Conservation (phyloP, 2,797 vertebrate species). For the Hoplostethus atlanticus region DNA sequence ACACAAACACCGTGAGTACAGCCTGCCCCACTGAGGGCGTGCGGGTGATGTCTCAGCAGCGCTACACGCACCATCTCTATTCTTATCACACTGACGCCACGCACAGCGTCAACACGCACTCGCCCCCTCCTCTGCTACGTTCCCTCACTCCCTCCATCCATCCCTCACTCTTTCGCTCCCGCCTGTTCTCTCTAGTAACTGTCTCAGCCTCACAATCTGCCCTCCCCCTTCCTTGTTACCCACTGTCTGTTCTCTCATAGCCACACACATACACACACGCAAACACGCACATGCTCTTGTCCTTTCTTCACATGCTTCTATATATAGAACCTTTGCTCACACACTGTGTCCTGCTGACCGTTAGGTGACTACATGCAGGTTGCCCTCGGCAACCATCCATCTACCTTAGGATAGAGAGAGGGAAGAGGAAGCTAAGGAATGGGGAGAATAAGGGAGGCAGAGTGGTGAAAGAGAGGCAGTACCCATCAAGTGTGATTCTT, state of each 20-base stretch:
- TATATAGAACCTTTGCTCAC: constrained; percentile 81
- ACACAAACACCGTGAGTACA: constrained; percentile 56
- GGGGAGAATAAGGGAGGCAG: constrained; percentile 12
- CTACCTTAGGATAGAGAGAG: constrained; percentile 71
- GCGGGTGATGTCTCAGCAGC: constrained; percentile 86
- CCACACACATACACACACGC: constrained; percentile 22
- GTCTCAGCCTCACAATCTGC: constrained; percentile 79
- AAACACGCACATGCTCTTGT: constrained; percentile 53
- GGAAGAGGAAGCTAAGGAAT: constrained; percentile 16
- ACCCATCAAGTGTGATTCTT: constrained; percentile 6
- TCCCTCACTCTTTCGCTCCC: constrained; percentile 58
- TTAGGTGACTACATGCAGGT: constrained; percentile 84
- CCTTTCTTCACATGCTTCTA: constrained; percentile 78
- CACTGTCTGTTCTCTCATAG: constrained; percentile 38
- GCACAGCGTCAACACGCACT: constrained; percentile 86
- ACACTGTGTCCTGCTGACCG: constrained; percentile 80
- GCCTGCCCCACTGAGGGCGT: constrained; percentile 78
- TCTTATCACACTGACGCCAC: constrained; percentile 89
- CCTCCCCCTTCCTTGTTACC: constrained; percentile 71
- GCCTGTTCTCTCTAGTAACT: constrained; percentile 77
- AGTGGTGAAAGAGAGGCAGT: constrained; percentile 17
- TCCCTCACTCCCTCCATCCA: constrained; percentile 75
- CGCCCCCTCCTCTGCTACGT: constrained; percentile 82
- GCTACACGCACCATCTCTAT: constrained; percentile 87
- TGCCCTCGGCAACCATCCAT: constrained; percentile 84